Conservation (phyloP, 2,797 vertebrate species). For the Enteromius anoplus region DNA sequence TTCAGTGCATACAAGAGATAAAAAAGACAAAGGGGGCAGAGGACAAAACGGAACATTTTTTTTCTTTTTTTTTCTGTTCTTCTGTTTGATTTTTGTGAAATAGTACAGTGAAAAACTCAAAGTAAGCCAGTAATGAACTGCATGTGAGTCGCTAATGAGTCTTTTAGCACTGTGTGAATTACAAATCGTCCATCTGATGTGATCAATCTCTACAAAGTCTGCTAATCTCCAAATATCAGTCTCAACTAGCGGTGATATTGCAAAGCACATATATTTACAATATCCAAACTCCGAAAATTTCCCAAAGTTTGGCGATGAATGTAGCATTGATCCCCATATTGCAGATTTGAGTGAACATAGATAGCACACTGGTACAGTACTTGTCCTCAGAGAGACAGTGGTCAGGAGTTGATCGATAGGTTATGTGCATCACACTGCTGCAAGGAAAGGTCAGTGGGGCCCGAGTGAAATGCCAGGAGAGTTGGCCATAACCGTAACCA, state of each 20-base stretch:
- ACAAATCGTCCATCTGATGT: slow-evolving; percentile 9
- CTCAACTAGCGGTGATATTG: slow-evolving; percentile 6
- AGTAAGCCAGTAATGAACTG: slow-evolving; percentile 13
- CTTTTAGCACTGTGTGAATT: slow-evolving; percentile 4
- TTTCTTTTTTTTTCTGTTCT: not conserved
- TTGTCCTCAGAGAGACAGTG: slow-evolving; percentile 19
- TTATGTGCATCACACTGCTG: slow-evolving; percentile 62
- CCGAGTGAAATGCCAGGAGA: slow-evolving; percentile 61
- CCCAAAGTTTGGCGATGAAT: slow-evolving; percentile 9
- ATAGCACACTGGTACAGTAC: slow-evolving; percentile 18
- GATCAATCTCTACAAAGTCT: not conserved
- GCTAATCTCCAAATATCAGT: not conserved
- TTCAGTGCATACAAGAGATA: not conserved
- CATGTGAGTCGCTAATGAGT: not conserved
- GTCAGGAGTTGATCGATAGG: slow-evolving; percentile 66
- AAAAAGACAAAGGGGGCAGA: slow-evolving; percentile 11
- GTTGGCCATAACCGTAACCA: slow-evolving; percentile 66
- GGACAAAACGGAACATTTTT: not conserved
- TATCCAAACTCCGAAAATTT: not conserved
- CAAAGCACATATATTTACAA: slow-evolving; percentile 20
- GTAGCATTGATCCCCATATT: slow-evolving; percentile 27
- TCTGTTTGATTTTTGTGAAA: slow-evolving; percentile 14
- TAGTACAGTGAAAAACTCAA: not conserved
- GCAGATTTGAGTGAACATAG: slow-evolving; percentile 37
- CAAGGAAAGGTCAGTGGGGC: slow-evolving; percentile 67